phyloP scores from a whole-genome alignment of 2,888 invertebrate genomes.

The Diarsia rubi region DNA sequence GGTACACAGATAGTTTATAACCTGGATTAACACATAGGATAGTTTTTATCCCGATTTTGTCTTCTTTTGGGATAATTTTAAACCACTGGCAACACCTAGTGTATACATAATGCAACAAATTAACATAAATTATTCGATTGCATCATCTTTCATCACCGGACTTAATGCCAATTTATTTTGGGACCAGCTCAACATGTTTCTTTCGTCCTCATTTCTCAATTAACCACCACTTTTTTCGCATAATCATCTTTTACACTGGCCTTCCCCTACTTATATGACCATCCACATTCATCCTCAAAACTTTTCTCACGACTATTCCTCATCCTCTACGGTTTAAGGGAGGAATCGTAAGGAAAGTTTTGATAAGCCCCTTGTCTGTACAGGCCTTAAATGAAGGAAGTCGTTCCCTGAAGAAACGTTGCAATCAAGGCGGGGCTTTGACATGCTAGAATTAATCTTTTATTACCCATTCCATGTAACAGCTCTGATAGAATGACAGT shows the following conservation, averaged over 20 bases:
- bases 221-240: no score
- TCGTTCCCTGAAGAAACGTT: slow-evolving; percentile 48
- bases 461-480: slow-evolving; percentile 37
- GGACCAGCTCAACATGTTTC: not conserved
- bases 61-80: no score
- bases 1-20: no score
- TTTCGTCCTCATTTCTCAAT: not conserved
- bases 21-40: no score
- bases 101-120: no score
- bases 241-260: not conserved
- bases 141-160: not conserved
- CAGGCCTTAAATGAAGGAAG: slow-evolving; percentile 48
- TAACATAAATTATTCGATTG: not conserved
- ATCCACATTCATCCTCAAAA: not conserved
- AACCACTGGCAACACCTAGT: no score
- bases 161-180: not conserved
- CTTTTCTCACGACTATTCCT: not conserved
- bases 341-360: not conserved
- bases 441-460: slow-evolving; percentile 59
- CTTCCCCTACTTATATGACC: not conserved
- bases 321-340: not conserved
- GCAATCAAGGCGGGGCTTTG: slow-evolving; percentile 57
- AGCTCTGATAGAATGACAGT: slow-evolving; percentile 23
- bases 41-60: no score
- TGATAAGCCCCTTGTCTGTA: not conserved